Evolutionary conservation across 2,888 invertebrate species (phyloP).

Genomic region (Dicycla oo): DNA sequence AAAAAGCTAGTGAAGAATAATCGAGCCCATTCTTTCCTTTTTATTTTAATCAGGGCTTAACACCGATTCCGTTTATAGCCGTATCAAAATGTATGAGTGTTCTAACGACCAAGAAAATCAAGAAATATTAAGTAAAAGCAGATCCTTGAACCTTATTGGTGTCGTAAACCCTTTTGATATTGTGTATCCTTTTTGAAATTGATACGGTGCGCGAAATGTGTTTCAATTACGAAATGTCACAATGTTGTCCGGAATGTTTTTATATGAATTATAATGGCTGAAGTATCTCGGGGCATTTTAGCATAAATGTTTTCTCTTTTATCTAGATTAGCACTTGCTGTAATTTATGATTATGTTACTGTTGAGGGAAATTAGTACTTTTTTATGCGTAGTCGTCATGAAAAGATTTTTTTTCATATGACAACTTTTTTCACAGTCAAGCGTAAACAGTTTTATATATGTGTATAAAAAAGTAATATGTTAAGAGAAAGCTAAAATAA

Average conservation of each 20-base stretch:
- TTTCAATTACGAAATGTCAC: conserved; percentile 28
- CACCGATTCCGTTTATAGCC: conserved; percentile 15
- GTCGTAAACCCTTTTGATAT: conserved; percentile 33
- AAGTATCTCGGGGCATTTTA: not conserved
- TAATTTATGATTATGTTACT: not conserved
- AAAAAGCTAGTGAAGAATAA: not conserved
- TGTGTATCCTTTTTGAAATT: conserved; percentile 20
- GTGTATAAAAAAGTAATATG: not conserved
- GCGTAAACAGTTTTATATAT: conserved; percentile 14
- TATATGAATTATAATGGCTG: conserved; percentile 9
- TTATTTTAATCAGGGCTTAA: conserved; percentile 29
- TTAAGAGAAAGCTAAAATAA: conserved; percentile 40
- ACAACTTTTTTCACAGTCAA: conserved; percentile 7
- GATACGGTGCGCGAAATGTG: conserved; percentile 16
- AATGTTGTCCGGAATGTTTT: conserved; percentile 10
- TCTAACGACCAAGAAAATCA: conserved; percentile 13
- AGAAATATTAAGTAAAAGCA: conserved; percentile 17
- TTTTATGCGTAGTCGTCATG: not conserved
- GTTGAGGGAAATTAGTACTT: not conserved
- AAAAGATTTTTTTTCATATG: conserved; percentile 2
- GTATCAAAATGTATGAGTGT: conserved; percentile 24
- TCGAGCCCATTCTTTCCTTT: conserved; percentile 17
- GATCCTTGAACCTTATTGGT: conserved; percentile 30
- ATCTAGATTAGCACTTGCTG: not conserved
- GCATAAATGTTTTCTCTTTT: conserved; percentile 22